Base-by-base conservation (phyloP, 2,888 invertebrate species). In the Leptinotarsa tumamoca region DNA sequence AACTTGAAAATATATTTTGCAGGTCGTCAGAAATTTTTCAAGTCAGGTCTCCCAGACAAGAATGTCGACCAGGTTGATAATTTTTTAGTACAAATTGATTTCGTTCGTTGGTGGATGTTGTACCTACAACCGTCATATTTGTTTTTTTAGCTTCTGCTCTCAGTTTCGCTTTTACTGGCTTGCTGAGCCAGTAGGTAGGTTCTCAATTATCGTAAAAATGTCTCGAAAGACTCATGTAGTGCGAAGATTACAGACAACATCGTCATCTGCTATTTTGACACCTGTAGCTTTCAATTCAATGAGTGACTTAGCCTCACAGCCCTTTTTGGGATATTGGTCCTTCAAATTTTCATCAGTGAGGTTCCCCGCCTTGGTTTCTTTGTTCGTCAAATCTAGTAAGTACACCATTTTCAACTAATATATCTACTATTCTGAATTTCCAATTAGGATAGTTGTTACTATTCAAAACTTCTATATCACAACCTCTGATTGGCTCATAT, bases 191-290 rank as follows among this genome's bases (percentile, higher is more conserved):
- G 72, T 69, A 23, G 71, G 61, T 67, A 73, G 56, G 74, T 78
- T 80, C 75, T 78, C 77, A 17, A 78, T 70, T n/a, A 78, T 67
- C 3, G 78, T 77, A n/a, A 75, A 72, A 18, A 78, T 69, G 79
- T 79, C 15, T 79, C 76, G 72, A 72, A 80, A 23, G 79, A 76
- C 58, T 78, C 75, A 58, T 77, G 78, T 52, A 79, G 50, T 5
- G 58, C 67, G 67, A 21, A 80, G 50, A 27, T 75, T 77, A 50
- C 73, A 79, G 10, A 76, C 72, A 50, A 76, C 10, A 51, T 79
- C 74, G 49, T 78, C 51, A 21, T 80, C 78, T 27, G 67, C 49
- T 67, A 79, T 50, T 68, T 74, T 67, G 21, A 66, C 61, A 52
- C 77, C 77, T 54, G 70, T 69, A 15, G 15, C 50, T 72, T 75